Conservation (phyloP, 2,888 invertebrate genomes). For the Ormia ochracea region DNA sequence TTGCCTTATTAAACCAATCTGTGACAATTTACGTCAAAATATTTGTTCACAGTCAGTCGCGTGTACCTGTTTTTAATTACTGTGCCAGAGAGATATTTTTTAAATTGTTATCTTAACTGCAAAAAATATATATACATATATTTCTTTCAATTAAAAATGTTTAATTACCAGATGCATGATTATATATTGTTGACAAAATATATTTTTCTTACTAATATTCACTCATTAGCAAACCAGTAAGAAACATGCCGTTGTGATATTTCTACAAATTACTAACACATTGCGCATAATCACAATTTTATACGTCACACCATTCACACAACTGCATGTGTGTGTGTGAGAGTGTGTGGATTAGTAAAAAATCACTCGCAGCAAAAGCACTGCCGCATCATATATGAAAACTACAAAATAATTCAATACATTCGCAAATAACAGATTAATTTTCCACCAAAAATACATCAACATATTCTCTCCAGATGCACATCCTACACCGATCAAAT, state of each 20-base stretch:
- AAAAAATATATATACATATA: too few relatives aligned
- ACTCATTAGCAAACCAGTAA: not conserved
- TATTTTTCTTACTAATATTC: not conserved
- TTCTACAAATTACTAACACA: not conserved
- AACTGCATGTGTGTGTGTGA: not conserved
- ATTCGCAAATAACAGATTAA: not conserved
- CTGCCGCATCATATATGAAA: not conserved
- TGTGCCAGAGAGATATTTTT: slow-evolving; percentile 15
- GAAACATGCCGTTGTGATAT: slow-evolving; percentile 45
- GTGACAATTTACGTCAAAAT: slow-evolving; percentile 52
- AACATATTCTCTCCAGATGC: slow-evolving; percentile 69
- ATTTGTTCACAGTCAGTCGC: slow-evolving; percentile 8
- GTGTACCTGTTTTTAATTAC: slow-evolving; percentile 46
- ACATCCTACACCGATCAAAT: slow-evolving; percentile 76
- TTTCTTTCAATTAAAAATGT: not conserved
- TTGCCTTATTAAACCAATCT: slow-evolving; percentile 54
- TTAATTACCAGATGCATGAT: not conserved
- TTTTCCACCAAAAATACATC: not conserved
- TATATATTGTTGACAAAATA: not conserved
- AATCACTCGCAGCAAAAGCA: not conserved
- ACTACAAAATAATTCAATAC: not conserved
- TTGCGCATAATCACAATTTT: not conserved
- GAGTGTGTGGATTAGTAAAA: not conserved
- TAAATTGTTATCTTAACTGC: not conserved
- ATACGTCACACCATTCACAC: not conserved